Base-by-base conservation (phyloP, 1,140 invertebrate genomes). In the Diplogasteroides magnus region DNA sequence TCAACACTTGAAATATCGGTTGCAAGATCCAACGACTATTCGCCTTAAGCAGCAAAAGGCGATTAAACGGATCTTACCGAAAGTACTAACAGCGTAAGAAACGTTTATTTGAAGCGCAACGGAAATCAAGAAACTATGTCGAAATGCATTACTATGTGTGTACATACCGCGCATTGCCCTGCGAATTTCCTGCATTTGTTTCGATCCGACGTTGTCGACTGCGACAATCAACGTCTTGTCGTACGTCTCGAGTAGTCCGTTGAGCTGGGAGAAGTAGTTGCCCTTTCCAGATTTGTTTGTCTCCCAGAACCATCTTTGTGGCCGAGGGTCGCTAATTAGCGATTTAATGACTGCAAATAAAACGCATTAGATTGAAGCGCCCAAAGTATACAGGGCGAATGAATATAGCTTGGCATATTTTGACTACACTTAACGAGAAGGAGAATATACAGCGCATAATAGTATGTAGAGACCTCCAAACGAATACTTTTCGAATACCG, bases 161-260 rank as follows among this genome's bases (percentile, higher is more conserved):
- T 25, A 29, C 65, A 56, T 73, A 72, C 80, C 81, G 32, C 81
- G 77, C 81, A 83, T 82, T 28, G 83, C 77, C 15, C 92, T 90
- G 84, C 97, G 91, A 81, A 99, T 98, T 85, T 97, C 92, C 86
- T 99, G 96, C 94, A 99, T 98, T 86, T 99, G 97, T 85, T 93
- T 96, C 19, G 97, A 99, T 71, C 81, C 81, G 32, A 83, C 81
- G 78, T 83, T 83, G 81, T 83, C 81, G 60, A 83, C 81, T n/a
- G 81, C 82, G 68, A 83, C 81, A 57, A 83, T 64, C 31, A 95
- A 94, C 85, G 91, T 98, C 82, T 98, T 94, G n/a, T 94, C 95
- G 85, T 91, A 99, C 82, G 99, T 93, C 84, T 98, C 94, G 83
- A 98, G 87, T 56, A 97, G 88, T 90, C 92, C 90, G 81, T 94